phyloP scores from a whole-genome alignment of 2,888 invertebrate species.

The Rhamphomyia laevipes region DNA sequence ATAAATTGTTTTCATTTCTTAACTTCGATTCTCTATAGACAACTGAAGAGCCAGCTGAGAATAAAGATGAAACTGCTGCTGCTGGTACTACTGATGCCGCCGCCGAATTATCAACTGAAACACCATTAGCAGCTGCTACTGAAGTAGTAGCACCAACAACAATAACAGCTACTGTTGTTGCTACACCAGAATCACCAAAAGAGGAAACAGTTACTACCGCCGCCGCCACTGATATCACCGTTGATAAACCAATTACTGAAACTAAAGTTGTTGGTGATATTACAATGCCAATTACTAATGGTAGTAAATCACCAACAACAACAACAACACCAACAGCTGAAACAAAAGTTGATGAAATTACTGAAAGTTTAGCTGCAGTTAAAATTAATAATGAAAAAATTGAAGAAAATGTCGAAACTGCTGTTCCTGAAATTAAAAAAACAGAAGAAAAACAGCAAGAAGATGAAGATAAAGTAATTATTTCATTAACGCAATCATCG shows the following conservation, averaged over 20 bases:
- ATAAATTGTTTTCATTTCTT: background rate
- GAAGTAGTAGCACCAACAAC: conserved; percentile 13
- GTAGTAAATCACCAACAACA: conserved; percentile 18
- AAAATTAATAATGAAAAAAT: background rate
- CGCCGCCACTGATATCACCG: conserved; percentile 6
- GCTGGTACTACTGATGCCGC: background rate
- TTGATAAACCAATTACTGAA: conserved; percentile 17
- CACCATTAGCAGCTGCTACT: conserved; percentile 1
- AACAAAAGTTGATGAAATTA: conserved; percentile 3
- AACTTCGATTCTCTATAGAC: background rate
- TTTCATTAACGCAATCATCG: background rate
- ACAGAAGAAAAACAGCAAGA: background rate
- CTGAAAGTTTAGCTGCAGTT: conserved; percentile 5
- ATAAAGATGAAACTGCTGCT: conserved; percentile 3
- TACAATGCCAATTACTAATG: conserved; percentile 21
- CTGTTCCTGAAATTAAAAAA: conserved; percentile 11
- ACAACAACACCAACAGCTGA: conserved; percentile 14
- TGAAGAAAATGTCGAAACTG: conserved; percentile 10
- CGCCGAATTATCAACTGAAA: conserved; percentile 4
- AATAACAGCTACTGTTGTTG: conserved; percentile 12
- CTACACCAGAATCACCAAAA: conserved; percentile 1
- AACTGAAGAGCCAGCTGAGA: conserved; percentile 4
- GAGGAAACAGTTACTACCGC: background rate
- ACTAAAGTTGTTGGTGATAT: conserved; percentile 24
- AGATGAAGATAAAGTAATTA: background rate